Conservation (phyloP, 2,113 vertebrate genomes). For the Ondatra zibethicus region DNA sequence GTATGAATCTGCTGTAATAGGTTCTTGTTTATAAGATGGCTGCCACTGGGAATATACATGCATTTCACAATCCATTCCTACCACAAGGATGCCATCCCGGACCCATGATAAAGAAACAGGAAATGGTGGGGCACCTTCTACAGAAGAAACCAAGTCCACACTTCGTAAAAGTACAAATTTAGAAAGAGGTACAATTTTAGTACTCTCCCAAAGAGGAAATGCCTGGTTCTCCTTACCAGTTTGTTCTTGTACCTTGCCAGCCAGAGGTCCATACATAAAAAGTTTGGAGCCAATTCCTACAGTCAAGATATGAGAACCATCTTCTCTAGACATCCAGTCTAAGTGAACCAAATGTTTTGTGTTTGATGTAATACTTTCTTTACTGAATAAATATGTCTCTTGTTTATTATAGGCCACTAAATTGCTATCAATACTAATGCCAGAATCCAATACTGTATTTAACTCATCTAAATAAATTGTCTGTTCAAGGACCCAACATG, state of each 20-base stretch:
- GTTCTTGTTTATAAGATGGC: constrained; percentile 88
- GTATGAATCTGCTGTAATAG: constrained; percentile 82
- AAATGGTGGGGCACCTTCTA: constrained; percentile 94
- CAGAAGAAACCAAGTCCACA: constrained; percentile 95
- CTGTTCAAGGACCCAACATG: constrained; percentile 97
- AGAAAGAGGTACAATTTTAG: constrained; percentile 85
- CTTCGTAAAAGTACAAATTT: constrained; percentile 93
- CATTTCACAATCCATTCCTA: constrained; percentile 99
- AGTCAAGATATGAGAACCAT: constrained; percentile 97
- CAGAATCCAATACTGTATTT: constrained; percentile 83
- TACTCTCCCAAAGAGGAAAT: constrained; percentile 84
- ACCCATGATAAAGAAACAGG: constrained; percentile 99
- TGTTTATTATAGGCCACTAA: constrained; percentile 82
- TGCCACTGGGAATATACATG: constrained; percentile 99
- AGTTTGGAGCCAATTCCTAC: constrained; percentile 97
- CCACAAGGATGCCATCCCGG: constrained; percentile 97
- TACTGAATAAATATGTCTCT: constrained; percentile 81
- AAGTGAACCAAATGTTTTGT: constrained; percentile 92
- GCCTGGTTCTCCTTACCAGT: constrained; percentile 87
- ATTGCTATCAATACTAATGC: constrained; percentile 83
- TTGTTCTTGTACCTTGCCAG: constrained; percentile 93
- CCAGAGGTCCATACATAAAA: constrained; percentile 94
- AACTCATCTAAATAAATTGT: constrained; percentile 91
- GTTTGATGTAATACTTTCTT: constrained; percentile 79
- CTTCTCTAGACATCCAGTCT: constrained; percentile 99